These are phyloP conservation scores for Xerus rutilus DNA, from an alignment of 2,797 vertebrate species.

Conservation along the genomic window DNA sequence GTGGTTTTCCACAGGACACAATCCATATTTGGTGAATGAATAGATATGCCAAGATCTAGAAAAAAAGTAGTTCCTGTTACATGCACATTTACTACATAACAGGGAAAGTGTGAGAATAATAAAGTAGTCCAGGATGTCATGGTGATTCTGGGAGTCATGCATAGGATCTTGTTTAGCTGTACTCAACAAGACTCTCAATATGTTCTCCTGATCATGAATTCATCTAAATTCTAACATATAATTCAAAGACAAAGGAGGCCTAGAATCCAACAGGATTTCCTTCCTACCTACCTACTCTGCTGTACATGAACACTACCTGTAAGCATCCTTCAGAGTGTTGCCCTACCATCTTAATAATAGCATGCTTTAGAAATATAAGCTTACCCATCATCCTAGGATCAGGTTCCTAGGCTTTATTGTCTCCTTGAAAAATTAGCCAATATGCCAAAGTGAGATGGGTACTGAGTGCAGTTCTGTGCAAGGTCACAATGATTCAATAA, in stretches of 20 bases:
- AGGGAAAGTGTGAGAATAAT: neutral
- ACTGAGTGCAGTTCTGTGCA: neutral
- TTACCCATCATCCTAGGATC: neutral
- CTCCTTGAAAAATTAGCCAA: neutral
- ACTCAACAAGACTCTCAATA: neutral
- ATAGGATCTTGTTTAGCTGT: neutral
- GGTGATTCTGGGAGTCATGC: neutral
- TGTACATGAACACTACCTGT: neutral
- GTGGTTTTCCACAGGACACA: neutral
- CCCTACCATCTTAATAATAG: neutral
- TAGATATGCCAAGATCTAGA: neutral
- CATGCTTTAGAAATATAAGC: neutral
- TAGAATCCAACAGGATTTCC: neutral
- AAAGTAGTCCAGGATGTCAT: neutral
- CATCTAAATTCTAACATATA: neutral
- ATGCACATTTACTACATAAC: neutral
- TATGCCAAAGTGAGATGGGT: neutral
- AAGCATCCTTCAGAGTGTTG: neutral
- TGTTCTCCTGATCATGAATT: neutral
- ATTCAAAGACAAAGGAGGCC: neutral
- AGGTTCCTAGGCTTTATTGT: neutral
- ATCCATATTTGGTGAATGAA: neutral
- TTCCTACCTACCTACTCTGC: neutral
- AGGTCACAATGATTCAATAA: neutral
- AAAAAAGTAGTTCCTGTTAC: conserved; percentile 6